Evolutionary conservation across 2,797 vertebrate species (phyloP).

Genomic region (Peromyscus attwateri): DNA sequence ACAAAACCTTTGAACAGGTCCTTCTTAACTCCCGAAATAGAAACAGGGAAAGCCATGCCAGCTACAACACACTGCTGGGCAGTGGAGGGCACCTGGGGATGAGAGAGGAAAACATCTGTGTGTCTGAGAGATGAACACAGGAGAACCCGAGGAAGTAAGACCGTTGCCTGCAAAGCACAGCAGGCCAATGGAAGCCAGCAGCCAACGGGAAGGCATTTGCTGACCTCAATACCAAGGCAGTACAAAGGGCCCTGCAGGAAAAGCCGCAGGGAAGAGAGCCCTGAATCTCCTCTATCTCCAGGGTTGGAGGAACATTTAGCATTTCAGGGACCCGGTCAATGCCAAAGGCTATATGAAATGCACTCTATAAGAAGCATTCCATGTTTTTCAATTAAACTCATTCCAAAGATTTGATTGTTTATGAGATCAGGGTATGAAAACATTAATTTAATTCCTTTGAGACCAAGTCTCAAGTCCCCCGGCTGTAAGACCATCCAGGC

Average conservation of each 20-base stretch:
- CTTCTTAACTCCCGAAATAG: background rate
- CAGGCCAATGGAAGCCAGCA: background rate
- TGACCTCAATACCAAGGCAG: accelerated
- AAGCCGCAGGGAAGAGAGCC: background rate
- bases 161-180: background rate
- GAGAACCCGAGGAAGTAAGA: background rate
- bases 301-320: background rate
- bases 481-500: background rate
- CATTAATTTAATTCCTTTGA: conserved; percentile 71
- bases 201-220: background rate
- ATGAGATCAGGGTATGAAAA: conserved; percentile 48
- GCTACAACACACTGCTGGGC: background rate
- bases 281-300: background rate
- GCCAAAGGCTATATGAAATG: background rate
- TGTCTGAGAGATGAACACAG: background rate
- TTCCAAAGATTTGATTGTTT: conserved; percentile 1
- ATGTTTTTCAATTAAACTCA: conserved; percentile 24
- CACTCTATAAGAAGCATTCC: background rate
- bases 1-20: background rate
- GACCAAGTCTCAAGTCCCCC: background rate
- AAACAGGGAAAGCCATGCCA: background rate
- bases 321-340: background rate
- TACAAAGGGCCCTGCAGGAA: background rate
- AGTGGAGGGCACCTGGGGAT: background rate
- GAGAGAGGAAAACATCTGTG: background rate